These are phyloP conservation scores for Chlorodrepanis virens DNA, from an alignment of 2,113 vertebrate species.

Conservation along the genomic window DNA sequence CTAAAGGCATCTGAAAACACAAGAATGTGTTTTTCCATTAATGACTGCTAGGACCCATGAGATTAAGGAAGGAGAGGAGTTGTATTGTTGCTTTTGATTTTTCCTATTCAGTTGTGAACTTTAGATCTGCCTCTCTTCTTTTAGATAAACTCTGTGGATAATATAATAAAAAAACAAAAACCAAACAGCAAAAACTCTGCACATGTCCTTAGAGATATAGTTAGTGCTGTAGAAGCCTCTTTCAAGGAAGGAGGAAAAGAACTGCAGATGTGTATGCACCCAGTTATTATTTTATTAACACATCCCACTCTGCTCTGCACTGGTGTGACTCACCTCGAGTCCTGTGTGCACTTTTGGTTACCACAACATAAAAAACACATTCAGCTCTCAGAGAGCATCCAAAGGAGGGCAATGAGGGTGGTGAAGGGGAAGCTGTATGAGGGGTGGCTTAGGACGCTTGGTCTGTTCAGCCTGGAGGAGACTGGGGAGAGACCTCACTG, in stretches of 20 bases:
- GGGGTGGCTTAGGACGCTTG: accelerated
- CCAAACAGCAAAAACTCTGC: neutral
- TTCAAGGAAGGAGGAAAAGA: neutral
- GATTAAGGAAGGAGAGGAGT: neutral
- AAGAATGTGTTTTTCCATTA: neutral
- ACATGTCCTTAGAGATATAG: neutral
- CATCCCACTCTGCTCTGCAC: neutral
- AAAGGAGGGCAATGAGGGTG: accelerated
- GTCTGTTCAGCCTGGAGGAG: neutral
- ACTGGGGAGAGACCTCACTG: neutral
- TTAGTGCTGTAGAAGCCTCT: neutral
- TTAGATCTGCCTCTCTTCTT: neutral
- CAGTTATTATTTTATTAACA: neutral
- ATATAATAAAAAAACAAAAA: neutral
- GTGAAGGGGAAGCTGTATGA: accelerated
- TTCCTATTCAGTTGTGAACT: neutral
- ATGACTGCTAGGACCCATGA: neutral
- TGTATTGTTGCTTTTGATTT: neutral
- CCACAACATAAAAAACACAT: neutral
- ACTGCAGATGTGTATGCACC: neutral
- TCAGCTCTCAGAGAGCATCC: neutral
- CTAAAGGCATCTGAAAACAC: neutral
- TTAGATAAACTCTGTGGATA: neutral
- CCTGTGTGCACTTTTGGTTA: neutral
- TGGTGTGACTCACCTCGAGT: neutral